Conservation (phyloP, 2,113 vertebrate genomes). For the Centropus bengalensis region DNA sequence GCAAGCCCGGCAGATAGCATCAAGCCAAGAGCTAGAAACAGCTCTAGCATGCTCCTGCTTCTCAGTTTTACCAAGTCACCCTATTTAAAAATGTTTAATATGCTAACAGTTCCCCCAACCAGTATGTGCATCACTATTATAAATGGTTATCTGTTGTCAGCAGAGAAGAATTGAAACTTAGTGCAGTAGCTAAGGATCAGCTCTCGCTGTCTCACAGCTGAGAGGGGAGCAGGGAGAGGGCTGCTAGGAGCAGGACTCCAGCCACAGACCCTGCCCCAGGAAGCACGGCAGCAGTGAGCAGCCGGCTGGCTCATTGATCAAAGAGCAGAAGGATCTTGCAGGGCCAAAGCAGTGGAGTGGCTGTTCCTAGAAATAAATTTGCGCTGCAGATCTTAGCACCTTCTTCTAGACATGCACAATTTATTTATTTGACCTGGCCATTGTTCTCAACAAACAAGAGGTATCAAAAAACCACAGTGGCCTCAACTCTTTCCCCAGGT, state of each 20-base stretch:
- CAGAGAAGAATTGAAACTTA: neutral
- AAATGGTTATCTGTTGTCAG: neutral
- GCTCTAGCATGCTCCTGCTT: rapidly evolving
- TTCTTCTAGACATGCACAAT: neutral
- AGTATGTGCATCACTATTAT: neutral
- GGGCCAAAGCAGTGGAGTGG: neutral
- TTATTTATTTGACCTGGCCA: neutral
- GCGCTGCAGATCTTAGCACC: neutral
- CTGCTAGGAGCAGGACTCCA: neutral
- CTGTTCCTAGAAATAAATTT: neutral
- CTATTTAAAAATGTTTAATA: neutral
- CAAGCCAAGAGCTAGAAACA: neutral
- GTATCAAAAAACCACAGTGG: neutral
- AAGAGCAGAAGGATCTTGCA: neutral
- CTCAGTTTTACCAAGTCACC: neutral
- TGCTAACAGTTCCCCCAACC: neutral
- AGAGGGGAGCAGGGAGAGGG: neutral
- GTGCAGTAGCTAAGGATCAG: neutral
- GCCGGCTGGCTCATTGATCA: rapidly evolving
- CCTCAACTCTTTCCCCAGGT: neutral
- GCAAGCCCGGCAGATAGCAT: neutral
- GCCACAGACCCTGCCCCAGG: rapidly evolving
- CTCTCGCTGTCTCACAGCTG: neutral
- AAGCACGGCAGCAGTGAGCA: neutral
- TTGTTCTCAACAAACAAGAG: neutral